Base-by-base conservation (phyloP, 2,888 invertebrate species). In the Leptothorax acervorum region DNA sequence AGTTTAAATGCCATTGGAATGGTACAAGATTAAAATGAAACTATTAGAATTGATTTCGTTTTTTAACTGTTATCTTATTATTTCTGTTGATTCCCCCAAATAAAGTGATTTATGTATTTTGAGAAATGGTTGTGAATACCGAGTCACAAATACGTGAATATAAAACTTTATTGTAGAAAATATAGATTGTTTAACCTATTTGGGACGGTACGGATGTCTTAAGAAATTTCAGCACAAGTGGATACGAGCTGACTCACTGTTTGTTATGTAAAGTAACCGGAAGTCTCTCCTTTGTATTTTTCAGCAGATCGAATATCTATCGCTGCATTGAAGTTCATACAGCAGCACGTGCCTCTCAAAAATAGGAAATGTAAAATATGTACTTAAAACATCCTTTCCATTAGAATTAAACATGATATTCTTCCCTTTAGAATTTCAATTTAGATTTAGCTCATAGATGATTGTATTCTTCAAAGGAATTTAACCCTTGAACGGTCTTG, bases 181-280 rank as follows among this genome's bases (percentile, higher is more conserved):
- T 51, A 23, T 15, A 48, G n/a, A 66, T 39, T 42, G 12, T 70
- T 57, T 9, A 57, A 60, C 6, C 1, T 66, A 42, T 65, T 18
- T 73, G 3, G 6, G 11, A 70, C 3, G 12, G 23, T 23, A 57
- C 18, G 39, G 31, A 65, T 76, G 65, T 51, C 23, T 65, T 65
- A 65, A 76, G 65, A 75, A 75, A 39, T 75, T 63, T 76, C 31
- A 63, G 11, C 35, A 4, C 75, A 9, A 75, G 23, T 65, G 18
- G 1, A 35, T 35, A 23, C 42, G 15, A 39, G 15, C 35, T 45
- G 23, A 75, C 71, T 53, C 71, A 5, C 18, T 57, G 71, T 42
- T 76, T 76, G 39, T 66, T 65, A 76, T 76, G 65, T 8, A 76
- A 76, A 76, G 35, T 76, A 35, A 31, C 62, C n/a, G 74, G 9